These are phyloP conservation scores for Premnoplex brunnescens DNA, from an alignment of 2,797 vertebrate genomes.

Conservation along the genomic window DNA sequence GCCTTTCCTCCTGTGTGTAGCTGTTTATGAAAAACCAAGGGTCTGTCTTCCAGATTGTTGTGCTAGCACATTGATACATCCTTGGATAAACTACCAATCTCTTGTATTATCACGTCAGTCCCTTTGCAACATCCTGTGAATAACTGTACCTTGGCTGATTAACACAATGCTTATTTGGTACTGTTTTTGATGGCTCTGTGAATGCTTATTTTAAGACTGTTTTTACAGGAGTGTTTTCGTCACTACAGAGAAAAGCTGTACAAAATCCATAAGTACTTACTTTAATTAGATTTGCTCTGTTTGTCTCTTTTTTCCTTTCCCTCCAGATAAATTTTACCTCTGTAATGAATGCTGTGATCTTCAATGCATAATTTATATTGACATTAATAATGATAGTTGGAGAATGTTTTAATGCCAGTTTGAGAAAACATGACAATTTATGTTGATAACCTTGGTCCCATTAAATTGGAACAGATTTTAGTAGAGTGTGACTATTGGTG, in stretches of 20 bases:
- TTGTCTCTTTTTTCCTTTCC: background rate
- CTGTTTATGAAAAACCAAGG: background rate
- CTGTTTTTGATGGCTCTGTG: background rate
- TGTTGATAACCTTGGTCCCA: background rate
- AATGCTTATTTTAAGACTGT: background rate
- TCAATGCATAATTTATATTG: conserved; percentile 63
- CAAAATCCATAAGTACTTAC: background rate
- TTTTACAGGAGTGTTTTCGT: background rate
- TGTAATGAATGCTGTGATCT: conserved; percentile 17
- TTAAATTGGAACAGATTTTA: conserved; percentile 30
- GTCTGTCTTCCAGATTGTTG: conserved; percentile 17
- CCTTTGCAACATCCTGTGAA: background rate
- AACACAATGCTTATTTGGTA: background rate
- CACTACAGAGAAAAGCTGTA: background rate
- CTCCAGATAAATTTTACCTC: conserved; percentile 14
- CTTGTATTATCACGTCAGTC: background rate
- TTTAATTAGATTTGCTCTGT: conserved; percentile 24
- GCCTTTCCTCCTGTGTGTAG: background rate
- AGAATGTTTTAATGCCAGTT: conserved; percentile 41
- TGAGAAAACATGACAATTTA: conserved; percentile 54
- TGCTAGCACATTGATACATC: background rate
- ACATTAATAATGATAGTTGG: conserved; percentile 40
- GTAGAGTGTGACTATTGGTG: background rate
- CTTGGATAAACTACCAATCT: conserved; percentile 4
- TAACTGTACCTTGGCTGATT: background rate